phyloP scores from a whole-genome alignment of 2,888 invertebrate genomes.

The Rhaphigaster nebulosa region DNA sequence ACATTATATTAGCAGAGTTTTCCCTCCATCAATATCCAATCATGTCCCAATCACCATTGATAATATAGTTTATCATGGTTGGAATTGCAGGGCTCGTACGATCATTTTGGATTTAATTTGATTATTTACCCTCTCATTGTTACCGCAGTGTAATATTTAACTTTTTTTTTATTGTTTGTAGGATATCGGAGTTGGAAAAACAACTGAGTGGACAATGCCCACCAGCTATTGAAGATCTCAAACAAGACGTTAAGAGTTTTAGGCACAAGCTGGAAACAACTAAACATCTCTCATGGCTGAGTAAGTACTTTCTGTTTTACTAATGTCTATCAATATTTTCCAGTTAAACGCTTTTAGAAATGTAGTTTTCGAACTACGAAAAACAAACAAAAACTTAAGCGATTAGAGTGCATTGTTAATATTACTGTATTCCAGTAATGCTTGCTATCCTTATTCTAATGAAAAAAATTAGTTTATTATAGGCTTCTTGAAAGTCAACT shows the following conservation, averaged over 20 bases:
- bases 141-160: background rate
- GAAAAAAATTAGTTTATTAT: too few species aligned
- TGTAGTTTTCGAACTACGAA: too few species aligned
- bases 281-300: slow-evolving; percentile 76
- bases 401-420: too few species aligned
- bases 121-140: background rate
- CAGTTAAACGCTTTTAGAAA: background rate
- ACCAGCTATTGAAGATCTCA: slow-evolving; percentile 73
- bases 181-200: slow-evolving; percentile 73
- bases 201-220: slow-evolving; percentile 73
- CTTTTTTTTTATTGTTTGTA: slow-evolving; percentile 56
- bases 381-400: too few species aligned
- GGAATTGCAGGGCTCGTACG: background rate
- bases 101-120: background rate
- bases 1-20: background rate
- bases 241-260: slow-evolving; percentile 74
- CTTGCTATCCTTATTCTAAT: too few species aligned
- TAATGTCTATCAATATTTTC: too few species aligned
- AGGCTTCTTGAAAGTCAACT: too few species aligned
- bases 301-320: slow-evolving; percentile 68
- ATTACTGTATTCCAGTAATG: too few species aligned
- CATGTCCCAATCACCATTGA: background rate
- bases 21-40: background rate
- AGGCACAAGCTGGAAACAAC: slow-evolving; percentile 75
- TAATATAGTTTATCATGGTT: background rate